Conservation (phyloP, 2,797 vertebrate species). For the Melanogrammus aeglefinus region DNA sequence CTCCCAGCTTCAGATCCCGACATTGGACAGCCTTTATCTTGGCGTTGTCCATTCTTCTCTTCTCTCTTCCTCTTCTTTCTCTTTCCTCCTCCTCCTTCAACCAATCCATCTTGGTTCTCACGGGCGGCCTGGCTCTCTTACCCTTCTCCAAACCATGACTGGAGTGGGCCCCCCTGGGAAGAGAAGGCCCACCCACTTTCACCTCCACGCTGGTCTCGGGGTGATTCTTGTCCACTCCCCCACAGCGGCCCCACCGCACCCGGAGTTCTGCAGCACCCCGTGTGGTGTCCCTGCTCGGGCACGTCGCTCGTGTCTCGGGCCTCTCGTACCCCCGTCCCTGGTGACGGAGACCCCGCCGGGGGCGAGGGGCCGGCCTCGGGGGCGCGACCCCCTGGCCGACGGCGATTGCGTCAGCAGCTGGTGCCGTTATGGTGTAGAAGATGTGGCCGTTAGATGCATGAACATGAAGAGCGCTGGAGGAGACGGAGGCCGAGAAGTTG, state of each 20-base stretch:
- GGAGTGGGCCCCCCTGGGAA: background rate
- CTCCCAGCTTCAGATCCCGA: background rate
- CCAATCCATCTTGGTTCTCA: background rate
- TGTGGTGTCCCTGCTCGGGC: background rate
- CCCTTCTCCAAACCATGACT: background rate
- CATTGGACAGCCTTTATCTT: background rate
- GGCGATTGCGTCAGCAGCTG: conserved; percentile 78
- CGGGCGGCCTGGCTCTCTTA: background rate
- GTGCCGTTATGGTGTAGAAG: conserved; percentile 79
- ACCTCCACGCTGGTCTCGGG: background rate
- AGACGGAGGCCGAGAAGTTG: conserved; percentile 83
- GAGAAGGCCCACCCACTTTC: background rate
- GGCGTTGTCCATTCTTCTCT: background rate
- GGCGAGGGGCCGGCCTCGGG: background rate
- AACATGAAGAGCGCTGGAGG: conserved; percentile 78
- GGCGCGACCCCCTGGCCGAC: conserved; percentile 29
- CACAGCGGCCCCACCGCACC: background rate
- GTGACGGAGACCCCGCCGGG: background rate
- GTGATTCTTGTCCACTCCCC: background rate
- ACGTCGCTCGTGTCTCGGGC: background rate
- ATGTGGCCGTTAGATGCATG: conserved; percentile 83
- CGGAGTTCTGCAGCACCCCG: background rate
- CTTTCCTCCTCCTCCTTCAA: background rate
- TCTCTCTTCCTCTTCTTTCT: too few species aligned
- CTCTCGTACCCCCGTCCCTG: background rate